Percentiles rank a stretch among this genome's conserved stretches.
Evolutionary conservation across 2,888 invertebrate species (phyloP).

Genomic region (Meta bourneti): DNA sequence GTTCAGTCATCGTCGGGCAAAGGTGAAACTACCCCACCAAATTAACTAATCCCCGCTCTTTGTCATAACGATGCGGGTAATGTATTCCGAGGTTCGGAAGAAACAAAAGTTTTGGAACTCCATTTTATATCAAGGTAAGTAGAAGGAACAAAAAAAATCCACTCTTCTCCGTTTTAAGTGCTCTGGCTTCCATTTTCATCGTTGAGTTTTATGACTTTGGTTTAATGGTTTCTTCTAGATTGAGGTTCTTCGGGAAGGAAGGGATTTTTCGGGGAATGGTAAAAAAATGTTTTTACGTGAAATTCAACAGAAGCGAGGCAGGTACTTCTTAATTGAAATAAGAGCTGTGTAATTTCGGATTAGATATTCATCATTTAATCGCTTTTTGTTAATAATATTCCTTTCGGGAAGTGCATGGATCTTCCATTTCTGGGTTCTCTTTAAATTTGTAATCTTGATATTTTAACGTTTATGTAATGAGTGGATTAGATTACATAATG

Average conservation of each 20-base stretch:
- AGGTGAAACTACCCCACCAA: neutral
- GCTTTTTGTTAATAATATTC: slow-evolving; percentile 8
- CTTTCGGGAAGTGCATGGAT: neutral
- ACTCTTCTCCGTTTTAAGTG: slow-evolving; percentile 11
- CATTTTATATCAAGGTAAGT: slow-evolving; percentile 23
- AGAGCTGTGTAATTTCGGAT: neutral
- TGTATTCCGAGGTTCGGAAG: slow-evolving; percentile 2
- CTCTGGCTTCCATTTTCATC: slow-evolving; percentile 30
- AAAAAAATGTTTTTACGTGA: neutral
- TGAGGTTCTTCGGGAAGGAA: slow-evolving; percentile 17
- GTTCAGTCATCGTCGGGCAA: neutral
- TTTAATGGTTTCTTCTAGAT: slow-evolving; percentile 45
- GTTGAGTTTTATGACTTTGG: slow-evolving; percentile 35
- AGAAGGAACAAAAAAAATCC: neutral
- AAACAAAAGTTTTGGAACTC: slow-evolving; percentile 20
- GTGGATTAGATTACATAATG: no score
- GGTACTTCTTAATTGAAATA: slow-evolving; percentile 27
- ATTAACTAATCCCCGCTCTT: neutral
- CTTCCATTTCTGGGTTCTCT: neutral
- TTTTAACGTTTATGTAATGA: neutral
- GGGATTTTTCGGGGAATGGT: slow-evolving; percentile 2
- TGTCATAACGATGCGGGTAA: slow-evolving; percentile 6
- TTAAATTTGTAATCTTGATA: neutral
- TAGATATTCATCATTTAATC: slow-evolving; percentile 14
- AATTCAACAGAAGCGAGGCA: slow-evolving; percentile 23